A percentile compares a stretch with the other conserved stretches of the same genome.
phyloP scores from a whole-genome alignment of 2,888 invertebrate genomes.

The Protodeltote pygarga region DNA sequence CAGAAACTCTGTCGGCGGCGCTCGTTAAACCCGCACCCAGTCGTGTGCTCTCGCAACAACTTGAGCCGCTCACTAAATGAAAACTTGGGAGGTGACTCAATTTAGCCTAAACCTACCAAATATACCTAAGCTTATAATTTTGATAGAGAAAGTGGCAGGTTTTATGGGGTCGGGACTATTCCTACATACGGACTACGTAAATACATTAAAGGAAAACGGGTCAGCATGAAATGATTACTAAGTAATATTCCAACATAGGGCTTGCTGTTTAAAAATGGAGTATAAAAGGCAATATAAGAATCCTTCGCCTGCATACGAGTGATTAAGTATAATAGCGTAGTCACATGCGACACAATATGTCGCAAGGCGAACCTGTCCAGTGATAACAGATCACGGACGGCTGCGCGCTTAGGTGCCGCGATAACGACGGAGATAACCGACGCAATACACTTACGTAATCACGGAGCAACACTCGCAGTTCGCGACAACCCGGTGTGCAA shows the following conservation, averaged over 20 bases:
- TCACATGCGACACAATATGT: constrained; percentile 62
- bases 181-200: constrained; percentile 9
- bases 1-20: constrained; percentile 53
- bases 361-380: constrained; percentile 66
- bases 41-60: constrained; percentile 48
- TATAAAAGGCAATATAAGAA: constrained; percentile 20
- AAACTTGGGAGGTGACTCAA: constrained; percentile 48
- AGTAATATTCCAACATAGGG: constrained; percentile 17
- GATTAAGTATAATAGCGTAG: constrained; percentile 53
- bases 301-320: constrained; percentile 42
- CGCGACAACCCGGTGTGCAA: constrained; percentile 38
- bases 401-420: constrained; percentile 50
- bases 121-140: constrained; percentile 48
- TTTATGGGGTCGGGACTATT: constrained; percentile 19
- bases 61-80: constrained; percentile 49
- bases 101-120: constrained; percentile 39
- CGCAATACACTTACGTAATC: constrained; percentile 53
- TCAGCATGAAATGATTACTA: constrained; percentile 11
- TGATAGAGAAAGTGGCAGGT: constrained; percentile 33
- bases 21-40: constrained; percentile 52
- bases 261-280: constrained; percentile 16
- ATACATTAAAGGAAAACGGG: constrained; percentile 13
- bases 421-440: constrained; percentile 50
- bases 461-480: constrained; percentile 39
- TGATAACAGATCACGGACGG: constrained; percentile 69